These are phyloP conservation scores for Falco novaeseelandiae DNA, from an alignment of 2,797 vertebrate genomes.

Conservation along the genomic window DNA sequence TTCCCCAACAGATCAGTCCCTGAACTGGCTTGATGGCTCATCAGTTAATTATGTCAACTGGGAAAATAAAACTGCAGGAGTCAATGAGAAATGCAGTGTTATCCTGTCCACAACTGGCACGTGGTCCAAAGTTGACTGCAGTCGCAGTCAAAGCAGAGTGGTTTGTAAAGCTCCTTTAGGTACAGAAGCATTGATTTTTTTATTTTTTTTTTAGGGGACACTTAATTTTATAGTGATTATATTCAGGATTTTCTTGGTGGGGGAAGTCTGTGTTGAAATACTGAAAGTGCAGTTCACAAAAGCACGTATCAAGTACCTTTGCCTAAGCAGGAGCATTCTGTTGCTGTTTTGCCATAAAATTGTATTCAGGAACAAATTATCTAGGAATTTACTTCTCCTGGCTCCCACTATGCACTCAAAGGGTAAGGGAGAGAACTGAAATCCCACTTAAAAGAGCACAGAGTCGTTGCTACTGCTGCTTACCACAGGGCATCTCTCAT, in stretches of 20 bases:
- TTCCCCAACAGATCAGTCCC: slow-evolving; percentile 61
- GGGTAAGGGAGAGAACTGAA: background rate
- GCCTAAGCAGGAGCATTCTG: background rate
- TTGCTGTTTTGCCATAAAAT: background rate
- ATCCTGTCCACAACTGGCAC: slow-evolving; percentile 81
- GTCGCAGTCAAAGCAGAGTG: slow-evolving; percentile 79
- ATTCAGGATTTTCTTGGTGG: background rate
- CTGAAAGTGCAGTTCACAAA: background rate
- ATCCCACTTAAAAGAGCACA: background rate
- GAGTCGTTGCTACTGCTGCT: background rate
- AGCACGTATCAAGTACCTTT: background rate
- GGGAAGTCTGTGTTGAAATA: background rate
- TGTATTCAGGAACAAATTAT: background rate
- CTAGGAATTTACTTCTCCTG: background rate
- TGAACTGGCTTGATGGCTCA: slow-evolving; percentile 88
- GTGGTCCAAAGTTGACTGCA: slow-evolving; percentile 86
- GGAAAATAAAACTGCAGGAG: slow-evolving; percentile 52
- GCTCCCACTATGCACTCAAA: background rate
- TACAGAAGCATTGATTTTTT: slow-evolving; percentile 69
- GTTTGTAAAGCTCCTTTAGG: slow-evolving; percentile 88
- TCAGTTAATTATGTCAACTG: slow-evolving; percentile 84
- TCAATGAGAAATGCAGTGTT: slow-evolving; percentile 78
- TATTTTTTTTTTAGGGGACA: background rate
- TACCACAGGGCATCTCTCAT: background rate
- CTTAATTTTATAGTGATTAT: background rate